Evolutionary conservation across 2,113 vertebrate genomes (phyloP).

Genomic region (Eublepharis macularius): DNA sequence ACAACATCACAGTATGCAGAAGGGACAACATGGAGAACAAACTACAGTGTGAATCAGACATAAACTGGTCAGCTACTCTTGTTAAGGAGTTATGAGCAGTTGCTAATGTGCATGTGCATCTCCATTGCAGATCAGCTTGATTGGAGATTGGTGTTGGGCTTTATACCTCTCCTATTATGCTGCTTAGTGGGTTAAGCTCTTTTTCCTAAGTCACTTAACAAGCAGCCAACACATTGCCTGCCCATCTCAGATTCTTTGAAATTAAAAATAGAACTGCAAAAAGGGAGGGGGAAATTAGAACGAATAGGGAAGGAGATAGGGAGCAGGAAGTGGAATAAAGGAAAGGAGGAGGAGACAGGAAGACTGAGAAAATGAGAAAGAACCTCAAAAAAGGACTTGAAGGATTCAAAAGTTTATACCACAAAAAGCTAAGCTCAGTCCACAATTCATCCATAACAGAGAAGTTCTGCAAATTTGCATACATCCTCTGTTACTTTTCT

Average conservation of each 20-base stretch:
- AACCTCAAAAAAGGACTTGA: not conserved
- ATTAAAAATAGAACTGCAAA: too few species aligned
- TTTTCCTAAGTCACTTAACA: too few species aligned
- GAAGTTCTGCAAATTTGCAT: constrained; percentile 63
- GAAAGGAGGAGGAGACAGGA: too few species aligned
- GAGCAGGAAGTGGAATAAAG: too few species aligned
- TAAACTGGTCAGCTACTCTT: not conserved
- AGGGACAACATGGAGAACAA: not conserved
- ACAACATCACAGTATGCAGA: not conserved
- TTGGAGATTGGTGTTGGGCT: not conserved
- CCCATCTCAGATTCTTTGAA: too few species aligned
- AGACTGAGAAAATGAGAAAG: not conserved
- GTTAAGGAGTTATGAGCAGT: not conserved
- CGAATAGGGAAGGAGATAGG: too few species aligned
- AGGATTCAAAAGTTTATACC: not conserved
- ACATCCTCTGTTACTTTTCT: constrained; percentile 67
- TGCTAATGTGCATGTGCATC: not conserved
- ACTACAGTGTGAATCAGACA: not conserved
- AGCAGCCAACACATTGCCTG: too few species aligned
- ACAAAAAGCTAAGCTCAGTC: constrained; percentile 24
- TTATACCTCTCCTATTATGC: not conserved
- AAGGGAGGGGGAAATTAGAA: too few species aligned
- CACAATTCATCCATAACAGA: constrained; percentile 38
- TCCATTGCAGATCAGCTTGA: not conserved
- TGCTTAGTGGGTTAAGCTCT: not conserved